Evolutionary conservation across 2,888 invertebrate species (phyloP), one percentile per base, ranked within the genome.

Genomic region (Monopis laevigella): DNA sequence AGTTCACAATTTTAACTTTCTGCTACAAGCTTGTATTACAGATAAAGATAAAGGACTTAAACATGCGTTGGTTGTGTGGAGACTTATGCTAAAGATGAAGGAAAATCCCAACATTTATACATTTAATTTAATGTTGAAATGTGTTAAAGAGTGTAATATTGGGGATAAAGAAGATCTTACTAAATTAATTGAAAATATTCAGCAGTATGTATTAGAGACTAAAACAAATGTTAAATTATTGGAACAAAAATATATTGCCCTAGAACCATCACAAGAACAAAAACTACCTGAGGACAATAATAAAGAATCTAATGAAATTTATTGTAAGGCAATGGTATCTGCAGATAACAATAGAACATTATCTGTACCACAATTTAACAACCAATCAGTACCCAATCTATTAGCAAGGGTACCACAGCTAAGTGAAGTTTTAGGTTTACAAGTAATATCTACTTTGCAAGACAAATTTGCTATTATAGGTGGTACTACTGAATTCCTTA

Each of bases 61-160:
- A 47, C 88, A 93, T 77, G 89, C 90, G 13, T 65, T 97, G 2
- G 62, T 89, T 42, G 88, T 93, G n/a, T 96, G 95, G 95, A 86
- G 90, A 39, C 88, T 90, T 77, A 88, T 96, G 87, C 62, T 86
- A 18, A 68, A 77, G 32, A 74, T 82, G 54, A 82, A 73, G 34
- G 81, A 94, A 29, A 75, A 65, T 32, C 94, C 95, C 0, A 85
- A 85, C 55, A 67, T 90, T 42, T 88, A 82, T 54, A 86, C 88
- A 1, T 97, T 90, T 56, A 94, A 95, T 80, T 82, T 94, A 17
- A 77, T 98, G 61, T 62, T 97, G 1, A 83, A 90, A 53, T 87
- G 88, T 60, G 86, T 89, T 0, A 85, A 90, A 47, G 94, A 96
- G 51, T 95, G 95, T 64, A 86, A 87, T 39, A 74, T 95, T 45